These are phyloP conservation scores for Pedionomus torquatus DNA, from an alignment of 2,113 vertebrate genomes.

Conservation along the genomic window DNA sequence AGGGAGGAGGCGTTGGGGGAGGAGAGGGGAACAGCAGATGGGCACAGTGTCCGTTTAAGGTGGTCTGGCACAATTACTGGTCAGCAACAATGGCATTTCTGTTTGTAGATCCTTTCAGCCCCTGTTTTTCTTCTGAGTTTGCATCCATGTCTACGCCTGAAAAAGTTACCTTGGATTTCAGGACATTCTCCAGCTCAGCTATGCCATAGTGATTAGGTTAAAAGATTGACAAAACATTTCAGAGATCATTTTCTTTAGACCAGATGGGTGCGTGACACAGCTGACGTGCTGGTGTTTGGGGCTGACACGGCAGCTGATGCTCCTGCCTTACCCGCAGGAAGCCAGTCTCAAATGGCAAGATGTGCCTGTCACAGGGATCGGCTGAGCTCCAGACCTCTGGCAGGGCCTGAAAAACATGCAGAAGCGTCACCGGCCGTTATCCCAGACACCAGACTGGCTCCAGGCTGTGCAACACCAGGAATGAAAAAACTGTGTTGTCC, in stretches of 20 bases:
- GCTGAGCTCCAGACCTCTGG: background rate
- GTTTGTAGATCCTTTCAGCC: background rate
- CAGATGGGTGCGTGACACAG: background rate
- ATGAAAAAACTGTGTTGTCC: background rate
- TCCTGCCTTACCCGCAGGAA: background rate
- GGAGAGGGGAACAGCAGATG: constrained; percentile 64
- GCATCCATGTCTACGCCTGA: background rate
- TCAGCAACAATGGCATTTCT: constrained; percentile 22
- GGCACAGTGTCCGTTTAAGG: constrained; percentile 70
- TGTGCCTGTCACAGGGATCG: background rate
- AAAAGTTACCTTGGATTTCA: background rate
- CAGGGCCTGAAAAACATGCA: background rate
- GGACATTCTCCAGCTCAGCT: background rate
- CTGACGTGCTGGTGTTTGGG: background rate
- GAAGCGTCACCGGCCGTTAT: background rate
- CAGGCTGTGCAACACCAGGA: background rate
- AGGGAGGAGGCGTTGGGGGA: constrained; percentile 56
- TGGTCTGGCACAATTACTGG: constrained; percentile 64
- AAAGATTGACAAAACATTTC: background rate
- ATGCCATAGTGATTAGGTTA: background rate
- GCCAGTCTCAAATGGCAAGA: background rate
- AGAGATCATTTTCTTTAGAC: background rate
- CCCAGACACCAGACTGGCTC: background rate
- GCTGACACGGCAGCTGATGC: background rate
- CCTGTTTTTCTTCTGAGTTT: background rate